Evolutionary conservation across 2,797 vertebrate species (phyloP), one percentile per base, ranked within the genome.

Genomic region (Cyclura pinguis): DNA sequence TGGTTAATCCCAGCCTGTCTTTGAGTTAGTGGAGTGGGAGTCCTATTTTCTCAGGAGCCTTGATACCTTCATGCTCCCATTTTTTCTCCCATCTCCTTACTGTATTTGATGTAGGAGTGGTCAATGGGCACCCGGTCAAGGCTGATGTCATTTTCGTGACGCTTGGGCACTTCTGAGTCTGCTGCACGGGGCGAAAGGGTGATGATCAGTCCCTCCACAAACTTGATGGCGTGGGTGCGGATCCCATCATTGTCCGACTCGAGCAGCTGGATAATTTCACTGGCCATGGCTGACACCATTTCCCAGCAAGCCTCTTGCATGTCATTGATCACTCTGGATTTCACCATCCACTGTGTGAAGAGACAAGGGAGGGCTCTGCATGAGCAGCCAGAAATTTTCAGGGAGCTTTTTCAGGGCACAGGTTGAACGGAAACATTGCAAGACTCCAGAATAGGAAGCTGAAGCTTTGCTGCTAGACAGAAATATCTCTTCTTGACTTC

Each of bases 291-390:
- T 0, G 98, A 98, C 88, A 99, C 97, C 97, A 99, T 97, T 88
- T 99, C 98, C 99, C 99, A 99, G 95, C 98, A 99, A 0, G 99
- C 98, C 93, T 99, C 99, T 95, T 99, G 98, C 96, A 98, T 97
- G 74, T 99, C 98, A 0, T 97, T 97, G 16, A 99, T 97, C 1
- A 96, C 95, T 88, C 98, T 98, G 0, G 97, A 97, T 35, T 98
- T 98, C 92, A 99, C 98, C 96, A 99, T 96, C 99, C 99, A 99
- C 99, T 99, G 95, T 5, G 3, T 0, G 1, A 50, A 1, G 1
- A 35, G 47, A 52, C 1, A 80, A 7, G 67, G 72, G 6, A 87
- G n/a, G 86, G 29, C 42, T 0, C 2, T 2, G 4, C 8, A 18
- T 27, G 3, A 38, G 72, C 62, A 12, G 80, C 13, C 5, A 6